Evolutionary conservation across 2,113 vertebrate species (phyloP), one percentile per base, ranked within the genome.

Genomic region (Istiophorus platypterus): DNA sequence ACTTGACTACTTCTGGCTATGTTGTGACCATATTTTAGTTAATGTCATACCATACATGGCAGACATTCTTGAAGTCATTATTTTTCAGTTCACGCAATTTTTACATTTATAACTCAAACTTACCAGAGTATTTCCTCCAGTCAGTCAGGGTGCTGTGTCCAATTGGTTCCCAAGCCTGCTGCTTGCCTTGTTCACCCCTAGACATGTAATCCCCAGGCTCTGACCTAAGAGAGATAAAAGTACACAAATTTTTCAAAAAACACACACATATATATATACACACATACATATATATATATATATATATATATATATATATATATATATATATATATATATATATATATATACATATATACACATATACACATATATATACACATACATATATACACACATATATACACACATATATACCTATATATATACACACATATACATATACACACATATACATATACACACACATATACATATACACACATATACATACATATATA

Each of bases 71-170:
- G 17, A 15, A 69, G 1, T 57, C 6, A 29, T 14, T 26, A 17
- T 22, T 42, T 31, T 13, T 22, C 3, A 24, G 70, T 8, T 51
- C 4, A 10, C 10, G 51, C 27, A 37, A 45, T 18, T 42, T 20
- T 51, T 1, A 8, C 27, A 34, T 7, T 72, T 61, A 31, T 10
- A 77, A 62, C 12, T 49, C 9, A 74, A 27, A 2, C 31, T 17
- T 93, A 95, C 95, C 95, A 86, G 93, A 95, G 90, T 95, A 95
- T 85, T 95, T 96, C 81, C 91, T 96, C 95, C 95, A 96, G 92
- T 95, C 95, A 22, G 92, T 94, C 51, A 96, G 75, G 15, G 81
- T 89, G 81, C 81, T 93, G 78, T 93, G 93, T 42, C 93, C 94
- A 49, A 92, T 84, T 37, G 88, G 56, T 39, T 95, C 95, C 93